Conservation (phyloP, 2,113 vertebrate species). For the Nyctereutes procyonoides region DNA sequence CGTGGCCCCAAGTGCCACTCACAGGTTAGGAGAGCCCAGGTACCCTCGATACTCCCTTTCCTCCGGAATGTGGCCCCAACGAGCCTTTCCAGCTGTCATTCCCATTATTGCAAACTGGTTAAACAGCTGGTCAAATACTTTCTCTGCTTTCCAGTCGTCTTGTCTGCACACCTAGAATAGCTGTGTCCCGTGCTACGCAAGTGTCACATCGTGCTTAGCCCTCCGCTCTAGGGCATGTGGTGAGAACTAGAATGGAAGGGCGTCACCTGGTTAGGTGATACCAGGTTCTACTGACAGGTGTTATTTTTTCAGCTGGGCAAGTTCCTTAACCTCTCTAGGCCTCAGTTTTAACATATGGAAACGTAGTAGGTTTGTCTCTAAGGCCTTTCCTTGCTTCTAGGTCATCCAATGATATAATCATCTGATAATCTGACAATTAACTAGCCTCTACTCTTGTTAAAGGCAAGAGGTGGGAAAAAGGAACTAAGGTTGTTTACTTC, state of each 20-base stretch:
- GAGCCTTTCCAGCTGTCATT: neutral
- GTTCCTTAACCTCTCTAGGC: neutral
- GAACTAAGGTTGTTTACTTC: neutral
- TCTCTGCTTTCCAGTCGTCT: neutral
- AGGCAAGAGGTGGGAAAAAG: neutral
- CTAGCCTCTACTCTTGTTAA: neutral
- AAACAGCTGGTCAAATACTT: neutral
- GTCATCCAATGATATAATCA: neutral
- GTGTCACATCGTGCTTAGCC: neutral
- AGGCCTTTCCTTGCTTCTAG: constrained; percentile 4
- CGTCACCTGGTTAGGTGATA: neutral
- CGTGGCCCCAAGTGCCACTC: too few species aligned
- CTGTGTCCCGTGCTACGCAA: neutral
- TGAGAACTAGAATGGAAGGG: constrained; percentile 8
- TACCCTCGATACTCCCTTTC: neutral
- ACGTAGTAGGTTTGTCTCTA: neutral
- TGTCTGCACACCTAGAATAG: neutral
- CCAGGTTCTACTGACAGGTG: neutral
- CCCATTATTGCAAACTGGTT: neutral
- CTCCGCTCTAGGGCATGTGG: neutral
- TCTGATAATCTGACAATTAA: neutral
- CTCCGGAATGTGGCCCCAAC: neutral
- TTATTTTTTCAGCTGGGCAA: neutral
- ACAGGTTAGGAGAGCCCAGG: neutral
- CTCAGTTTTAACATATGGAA: neutral